Evolutionary conservation across 2,797 vertebrate genomes (phyloP).

Genomic region (Myioborus miniatus): DNA sequence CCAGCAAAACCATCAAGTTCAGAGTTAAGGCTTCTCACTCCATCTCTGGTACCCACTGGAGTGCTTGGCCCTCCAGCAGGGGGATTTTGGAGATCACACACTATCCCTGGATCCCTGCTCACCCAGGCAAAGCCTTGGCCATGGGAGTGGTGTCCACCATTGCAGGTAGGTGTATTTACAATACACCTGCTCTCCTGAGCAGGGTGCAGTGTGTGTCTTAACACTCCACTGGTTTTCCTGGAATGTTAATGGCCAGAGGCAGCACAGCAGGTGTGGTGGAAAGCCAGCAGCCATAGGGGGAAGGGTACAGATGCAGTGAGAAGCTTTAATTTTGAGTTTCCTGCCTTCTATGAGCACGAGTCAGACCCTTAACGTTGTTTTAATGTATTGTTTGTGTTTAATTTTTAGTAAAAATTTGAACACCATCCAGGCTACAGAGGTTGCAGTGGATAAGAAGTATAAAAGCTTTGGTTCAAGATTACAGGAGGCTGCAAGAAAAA

Average conservation of each 20-base stretch:
- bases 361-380: constrained; percentile 60
- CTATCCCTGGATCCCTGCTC: not conserved
- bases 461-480: constrained; percentile 76
- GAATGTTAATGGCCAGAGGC: not conserved
- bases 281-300: not conserved
- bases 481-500: constrained; percentile 66
- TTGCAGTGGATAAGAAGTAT: constrained; percentile 75
- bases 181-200: not conserved
- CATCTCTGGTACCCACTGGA: not conserved
- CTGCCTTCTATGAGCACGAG: constrained; percentile 23
- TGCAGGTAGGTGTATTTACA: not conserved
- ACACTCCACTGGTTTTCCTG: not conserved
- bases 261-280: constrained; percentile 8
- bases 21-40: constrained; percentile 45
- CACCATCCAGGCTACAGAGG: constrained; percentile 72
- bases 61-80: not conserved
- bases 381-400: constrained; percentile 80
- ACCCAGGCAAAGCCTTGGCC: not conserved
- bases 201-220: not conserved
- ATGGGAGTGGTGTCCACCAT: not conserved
- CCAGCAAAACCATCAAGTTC: not conserved
- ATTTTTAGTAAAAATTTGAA: constrained; percentile 81
- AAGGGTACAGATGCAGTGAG: constrained; percentile 13
- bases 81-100: not conserved
- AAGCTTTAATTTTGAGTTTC: constrained; percentile 29